Evolutionary conservation across 1,140 invertebrate species (phyloP).

Genomic region (Leguminivora glycinivorella): DNA sequence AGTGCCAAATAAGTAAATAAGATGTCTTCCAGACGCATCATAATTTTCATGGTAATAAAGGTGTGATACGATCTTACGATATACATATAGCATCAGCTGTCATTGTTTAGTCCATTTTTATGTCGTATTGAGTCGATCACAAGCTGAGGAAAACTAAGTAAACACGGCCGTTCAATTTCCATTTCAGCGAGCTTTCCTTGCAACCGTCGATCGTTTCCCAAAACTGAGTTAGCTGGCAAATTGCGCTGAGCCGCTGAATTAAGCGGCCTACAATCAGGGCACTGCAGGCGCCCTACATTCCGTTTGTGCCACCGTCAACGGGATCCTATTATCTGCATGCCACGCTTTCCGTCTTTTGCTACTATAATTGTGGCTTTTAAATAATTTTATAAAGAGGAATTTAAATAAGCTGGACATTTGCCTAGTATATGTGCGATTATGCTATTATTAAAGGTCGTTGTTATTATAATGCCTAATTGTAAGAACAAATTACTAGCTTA

Average conservation of each 20-base stretch:
- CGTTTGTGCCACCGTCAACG: slow-evolving; percentile 8
- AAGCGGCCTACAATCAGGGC: slow-evolving; percentile 22
- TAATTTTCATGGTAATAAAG: too few relatives aligned
- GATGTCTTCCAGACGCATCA: too few relatives aligned
- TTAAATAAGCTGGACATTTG: neutral
- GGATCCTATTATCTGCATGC: slow-evolving; percentile 23
- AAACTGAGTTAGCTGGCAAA: slow-evolving; percentile 5
- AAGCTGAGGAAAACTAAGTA: neutral
- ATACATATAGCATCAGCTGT: too few relatives aligned
- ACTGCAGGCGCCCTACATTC: slow-evolving; percentile 27
- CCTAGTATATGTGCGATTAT: neutral
- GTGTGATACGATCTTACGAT: too few relatives aligned
- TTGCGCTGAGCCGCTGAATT: slow-evolving; percentile 12
- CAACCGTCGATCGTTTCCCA: slow-evolving; percentile 15
- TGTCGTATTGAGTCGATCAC: neutral
- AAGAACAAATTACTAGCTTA: too few relatives aligned
- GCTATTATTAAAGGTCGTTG: neutral
- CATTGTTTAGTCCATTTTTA: too few relatives aligned
- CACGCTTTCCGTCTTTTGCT: neutral
- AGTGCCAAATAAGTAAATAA: too few relatives aligned
- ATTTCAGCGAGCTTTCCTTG: neutral
- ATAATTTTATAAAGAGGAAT: neutral
- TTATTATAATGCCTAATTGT: too few relatives aligned
- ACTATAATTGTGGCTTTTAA: neutral
- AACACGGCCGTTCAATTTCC: neutral